phyloP scores from a whole-genome alignment of 2,113 vertebrate species.

The Amia ocellicauda region DNA sequence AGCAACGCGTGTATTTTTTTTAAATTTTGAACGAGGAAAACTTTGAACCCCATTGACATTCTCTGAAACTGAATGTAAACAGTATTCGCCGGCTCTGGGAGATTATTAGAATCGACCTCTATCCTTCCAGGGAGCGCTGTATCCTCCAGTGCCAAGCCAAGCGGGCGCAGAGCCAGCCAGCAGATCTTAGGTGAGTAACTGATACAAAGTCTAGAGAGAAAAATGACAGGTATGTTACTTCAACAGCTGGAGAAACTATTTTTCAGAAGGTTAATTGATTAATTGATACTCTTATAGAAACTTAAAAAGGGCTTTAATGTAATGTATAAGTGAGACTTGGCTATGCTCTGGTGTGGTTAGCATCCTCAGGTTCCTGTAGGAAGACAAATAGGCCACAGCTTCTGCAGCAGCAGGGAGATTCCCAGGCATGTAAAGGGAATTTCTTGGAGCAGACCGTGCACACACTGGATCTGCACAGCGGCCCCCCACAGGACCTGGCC shows the following conservation, averaged over 20 bases:
- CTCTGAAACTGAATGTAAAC: too few relatives aligned
- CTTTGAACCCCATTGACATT: too few relatives aligned
- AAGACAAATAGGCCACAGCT: constrained; percentile 23
- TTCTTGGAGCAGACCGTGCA: neutral
- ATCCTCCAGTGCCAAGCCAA: neutral
- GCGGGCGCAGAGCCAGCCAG: neutral
- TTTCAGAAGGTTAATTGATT: too few relatives aligned
- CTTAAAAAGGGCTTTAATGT: neutral
- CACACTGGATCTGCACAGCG: neutral
- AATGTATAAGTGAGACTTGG: neutral
- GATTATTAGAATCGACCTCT: too few relatives aligned
- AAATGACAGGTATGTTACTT: too few relatives aligned
- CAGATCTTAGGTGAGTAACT: neutral
- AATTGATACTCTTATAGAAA: too few relatives aligned
- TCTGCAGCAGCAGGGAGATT: constrained; percentile 41
- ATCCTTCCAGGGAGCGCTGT: neutral
- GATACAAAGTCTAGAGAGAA: too few relatives aligned
- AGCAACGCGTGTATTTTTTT: too few relatives aligned
- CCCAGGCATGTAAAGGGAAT: constrained; percentile 16
- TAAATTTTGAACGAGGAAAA: too few relatives aligned
- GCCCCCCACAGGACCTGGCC: neutral
- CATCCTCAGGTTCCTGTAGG: constrained; percentile 29
- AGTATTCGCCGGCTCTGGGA: too few relatives aligned
- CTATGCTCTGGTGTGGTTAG: neutral
- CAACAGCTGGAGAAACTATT: too few relatives aligned